Conservation (phyloP, 2,888 invertebrate species). For the Drosophila prolongata region DNA sequence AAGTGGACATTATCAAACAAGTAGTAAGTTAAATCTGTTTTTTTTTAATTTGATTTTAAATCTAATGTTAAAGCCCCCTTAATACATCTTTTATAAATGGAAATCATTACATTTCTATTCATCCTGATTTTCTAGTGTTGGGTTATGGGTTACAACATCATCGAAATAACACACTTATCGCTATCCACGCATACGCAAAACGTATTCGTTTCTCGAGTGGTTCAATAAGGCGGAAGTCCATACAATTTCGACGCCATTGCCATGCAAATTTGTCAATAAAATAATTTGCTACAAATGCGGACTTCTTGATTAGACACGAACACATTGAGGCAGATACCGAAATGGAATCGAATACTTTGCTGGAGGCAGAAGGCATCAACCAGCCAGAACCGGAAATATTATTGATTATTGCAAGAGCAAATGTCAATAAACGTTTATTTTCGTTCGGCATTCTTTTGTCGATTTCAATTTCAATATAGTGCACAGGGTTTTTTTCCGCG, state of each 20-base stretch:
- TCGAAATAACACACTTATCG: neutral
- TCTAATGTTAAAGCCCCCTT: too few relatives aligned
- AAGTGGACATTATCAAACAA: neutral
- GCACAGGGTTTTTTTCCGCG: slow-evolving; percentile 33
- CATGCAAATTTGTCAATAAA: slow-evolving; percentile 71
- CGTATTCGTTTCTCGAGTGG: slow-evolving; percentile 26
- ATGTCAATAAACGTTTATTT: slow-evolving; percentile 55
- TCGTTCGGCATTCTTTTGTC: slow-evolving; percentile 54
- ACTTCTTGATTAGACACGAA: slow-evolving; percentile 9
- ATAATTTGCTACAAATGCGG: slow-evolving; percentile 34
- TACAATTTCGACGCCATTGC: slow-evolving; percentile 46
- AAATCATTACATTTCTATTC: neutral
- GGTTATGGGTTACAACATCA: slow-evolving; percentile 24
- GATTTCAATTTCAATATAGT: slow-evolving; percentile 50
- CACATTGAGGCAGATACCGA: slow-evolving; percentile 15
- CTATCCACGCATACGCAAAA: slow-evolving; percentile 1
- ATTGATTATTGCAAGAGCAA: slow-evolving; percentile 72
- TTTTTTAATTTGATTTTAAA: too few relatives aligned
- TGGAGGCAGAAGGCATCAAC: slow-evolving; percentile 10
- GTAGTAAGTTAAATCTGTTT: neutral
- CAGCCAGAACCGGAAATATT: slow-evolving; percentile 56
- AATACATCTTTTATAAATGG: too few relatives aligned
- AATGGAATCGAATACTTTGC: slow-evolving; percentile 26
- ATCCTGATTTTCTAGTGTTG: neutral
- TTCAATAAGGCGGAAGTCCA: slow-evolving; percentile 31